Conservation (phyloP, 2,113 vertebrate species). For the Melanocharis versteri region DNA sequence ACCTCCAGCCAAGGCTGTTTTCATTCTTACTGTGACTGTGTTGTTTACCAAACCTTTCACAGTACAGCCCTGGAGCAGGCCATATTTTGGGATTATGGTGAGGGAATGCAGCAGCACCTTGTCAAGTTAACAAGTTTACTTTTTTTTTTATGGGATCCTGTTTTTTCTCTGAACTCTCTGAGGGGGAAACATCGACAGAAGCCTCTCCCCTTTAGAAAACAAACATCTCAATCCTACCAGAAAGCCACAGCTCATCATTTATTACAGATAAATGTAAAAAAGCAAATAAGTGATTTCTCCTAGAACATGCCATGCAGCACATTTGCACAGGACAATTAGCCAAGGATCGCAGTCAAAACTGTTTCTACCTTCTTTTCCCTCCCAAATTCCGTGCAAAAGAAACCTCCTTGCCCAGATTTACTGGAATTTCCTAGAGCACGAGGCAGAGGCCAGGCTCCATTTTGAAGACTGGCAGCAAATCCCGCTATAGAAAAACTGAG, state of each 20-base stretch:
- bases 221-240: background rate
- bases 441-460: background rate
- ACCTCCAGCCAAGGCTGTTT: background rate
- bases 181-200: background rate
- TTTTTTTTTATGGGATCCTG: background rate
- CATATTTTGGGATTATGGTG: background rate
- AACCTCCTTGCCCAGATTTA: background rate
- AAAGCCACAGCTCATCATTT: background rate
- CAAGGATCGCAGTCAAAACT: background rate
- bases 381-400: background rate
- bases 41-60: background rate
- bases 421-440: background rate
- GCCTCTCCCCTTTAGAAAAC: background rate
- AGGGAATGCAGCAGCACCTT: background rate
- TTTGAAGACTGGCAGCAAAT: background rate
- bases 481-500: background rate
- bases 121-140: background rate
- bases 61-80: background rate
- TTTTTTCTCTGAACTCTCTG: background rate
- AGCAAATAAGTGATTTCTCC: background rate
- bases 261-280: background rate
- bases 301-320: background rate
- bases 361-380: background rate
- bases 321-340: background rate
- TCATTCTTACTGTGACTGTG: background rate